phyloP scores from a whole-genome alignment of 2,797 vertebrate species.

The Iguana delicatissima region DNA sequence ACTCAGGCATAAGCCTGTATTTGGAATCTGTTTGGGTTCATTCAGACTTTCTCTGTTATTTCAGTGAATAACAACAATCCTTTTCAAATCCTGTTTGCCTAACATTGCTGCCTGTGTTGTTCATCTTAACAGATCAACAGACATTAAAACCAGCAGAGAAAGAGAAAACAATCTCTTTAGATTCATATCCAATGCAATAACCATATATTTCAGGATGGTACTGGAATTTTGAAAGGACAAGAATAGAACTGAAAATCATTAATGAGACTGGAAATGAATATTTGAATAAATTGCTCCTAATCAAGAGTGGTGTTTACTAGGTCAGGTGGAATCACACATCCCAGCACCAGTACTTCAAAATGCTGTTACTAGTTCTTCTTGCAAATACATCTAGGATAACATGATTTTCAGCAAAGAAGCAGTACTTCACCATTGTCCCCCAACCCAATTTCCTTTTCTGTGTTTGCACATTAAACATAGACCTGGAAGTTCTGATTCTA shows the following conservation, averaged over 20 bases:
- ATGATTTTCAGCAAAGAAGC: neutral
- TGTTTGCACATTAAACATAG: neutral
- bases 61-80: neutral
- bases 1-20: neutral
- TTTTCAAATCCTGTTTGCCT: neutral
- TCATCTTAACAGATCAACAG: neutral
- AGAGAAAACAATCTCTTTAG: neutral
- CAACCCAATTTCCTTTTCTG: neutral
- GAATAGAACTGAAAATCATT: conserved; percentile 4
- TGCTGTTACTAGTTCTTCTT: neutral
- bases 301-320: neutral
- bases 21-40: neutral
- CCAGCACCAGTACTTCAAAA: neutral
- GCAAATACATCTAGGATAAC: neutral
- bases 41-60: neutral
- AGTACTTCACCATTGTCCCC: neutral
- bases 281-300: neutral
- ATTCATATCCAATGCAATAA: neutral
- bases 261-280: neutral
- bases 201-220: neutral
- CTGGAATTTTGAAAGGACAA: neutral
- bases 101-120: neutral
- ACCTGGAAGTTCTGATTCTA: neutral
- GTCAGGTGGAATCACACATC: neutral
- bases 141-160: neutral